Evolutionary conservation across 2,888 invertebrate species (phyloP).

Genomic region (Sipunculus nudus): DNA sequence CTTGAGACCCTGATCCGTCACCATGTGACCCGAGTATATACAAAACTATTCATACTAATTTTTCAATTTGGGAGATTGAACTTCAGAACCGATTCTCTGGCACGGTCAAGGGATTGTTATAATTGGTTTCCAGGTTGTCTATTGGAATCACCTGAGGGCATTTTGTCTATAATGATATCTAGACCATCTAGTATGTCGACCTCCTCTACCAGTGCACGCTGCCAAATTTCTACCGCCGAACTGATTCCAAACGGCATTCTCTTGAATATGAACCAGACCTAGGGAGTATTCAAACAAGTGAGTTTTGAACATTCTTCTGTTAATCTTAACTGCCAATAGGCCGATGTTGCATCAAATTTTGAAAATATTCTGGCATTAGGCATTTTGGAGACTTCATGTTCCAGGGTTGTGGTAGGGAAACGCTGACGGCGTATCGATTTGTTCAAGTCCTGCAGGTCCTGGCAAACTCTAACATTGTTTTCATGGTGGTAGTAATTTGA

Average conservation of each 20-base stretch:
- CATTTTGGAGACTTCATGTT: neutral
- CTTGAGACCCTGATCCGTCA: slow-evolving; percentile 20
- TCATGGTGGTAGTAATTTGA: too few relatives aligned
- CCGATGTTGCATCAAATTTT: too few relatives aligned
- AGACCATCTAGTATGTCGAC: neutral
- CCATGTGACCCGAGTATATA: neutral
- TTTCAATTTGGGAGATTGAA: too few relatives aligned
- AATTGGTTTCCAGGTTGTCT: slow-evolving; percentile 1
- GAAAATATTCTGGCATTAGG: slow-evolving; percentile 5
- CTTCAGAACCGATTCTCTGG: too few relatives aligned
- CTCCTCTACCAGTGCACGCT: slow-evolving; percentile 7
- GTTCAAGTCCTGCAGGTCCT: slow-evolving; percentile 5
- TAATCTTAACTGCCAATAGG: neutral
- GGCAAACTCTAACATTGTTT: slow-evolving; percentile 1
- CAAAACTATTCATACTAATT: too few relatives aligned
- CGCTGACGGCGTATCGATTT: slow-evolving; percentile 5
- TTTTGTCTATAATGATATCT: slow-evolving; percentile 5
- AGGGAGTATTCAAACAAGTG: neutral
- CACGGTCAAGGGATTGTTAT: too few relatives aligned
- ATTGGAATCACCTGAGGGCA: neutral
- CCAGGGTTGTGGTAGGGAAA: slow-evolving; percentile 4
- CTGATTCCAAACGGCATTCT: slow-evolving; percentile 16
- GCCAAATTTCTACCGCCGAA: slow-evolving; percentile 7
- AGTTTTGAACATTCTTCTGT: neutral
- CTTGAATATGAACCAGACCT: neutral